Base-by-base conservation (phyloP, 2,113 vertebrate species). In the Atherinomorus stipes region DNA sequence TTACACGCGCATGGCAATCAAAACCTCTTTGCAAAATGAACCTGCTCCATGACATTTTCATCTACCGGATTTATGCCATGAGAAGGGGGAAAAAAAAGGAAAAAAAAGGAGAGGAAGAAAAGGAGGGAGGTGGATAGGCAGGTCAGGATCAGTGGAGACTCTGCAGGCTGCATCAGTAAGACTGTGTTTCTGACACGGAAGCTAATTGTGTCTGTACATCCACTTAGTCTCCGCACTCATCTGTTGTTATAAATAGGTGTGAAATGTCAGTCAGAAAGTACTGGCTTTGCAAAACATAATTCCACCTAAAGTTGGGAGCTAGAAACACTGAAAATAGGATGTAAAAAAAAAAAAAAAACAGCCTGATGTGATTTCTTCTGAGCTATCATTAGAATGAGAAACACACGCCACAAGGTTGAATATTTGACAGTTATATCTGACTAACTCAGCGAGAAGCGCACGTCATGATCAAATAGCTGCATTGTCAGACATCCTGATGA, bases 21-120 rank as follows among this genome's bases (percentile, higher is more conserved):
- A 94, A 95, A 93, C 92, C 93, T 93, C 94, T 94, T 93, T 93
- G 93, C 92, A 94, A 94, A 94, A 94, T 92, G 92, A 95, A 94
- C 93, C 93, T 93, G 93, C 92, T 90, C 88, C 85, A 77, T 94
- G 93, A 95, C 94, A 94, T 95, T 94, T 95, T 94, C 94, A 95
- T 95, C 93, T 93, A 81, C 92, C 65, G 78, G 94, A 94, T 95
- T 94, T 94, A 94, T 95, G 93, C 91, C 84, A 83, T 62, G 85
- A 80, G 83, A 80, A 84, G 69, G 34, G 34, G 44, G 34, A n/a
- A n/a, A n/a, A n/a, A n/a, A 61, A 77, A 47, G 28, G 28, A 67
- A 6, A 40, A 52, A 37, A 22, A 62, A 15, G 2, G 26, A 47
- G 51, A 22, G 19, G 26, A 37, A 38, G 22, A 34, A 54, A 45